phyloP scores from a whole-genome alignment of 2,113 vertebrate species.

The Psammodynastes pulverulentus region DNA sequence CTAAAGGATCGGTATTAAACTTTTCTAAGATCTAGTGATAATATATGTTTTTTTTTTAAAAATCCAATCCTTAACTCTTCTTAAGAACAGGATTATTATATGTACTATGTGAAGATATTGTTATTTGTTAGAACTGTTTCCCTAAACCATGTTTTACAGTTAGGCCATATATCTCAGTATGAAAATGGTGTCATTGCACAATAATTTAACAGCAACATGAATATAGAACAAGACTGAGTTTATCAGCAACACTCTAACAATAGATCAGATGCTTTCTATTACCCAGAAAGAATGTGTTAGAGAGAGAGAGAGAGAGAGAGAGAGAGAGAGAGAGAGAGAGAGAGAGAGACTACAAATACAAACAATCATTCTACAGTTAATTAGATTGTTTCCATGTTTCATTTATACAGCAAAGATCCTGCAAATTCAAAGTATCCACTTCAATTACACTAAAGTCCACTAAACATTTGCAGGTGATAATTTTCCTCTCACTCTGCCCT shows the following conservation, averaged over 20 bases:
- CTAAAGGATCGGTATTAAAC: background rate
- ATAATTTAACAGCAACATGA: slow-evolving; percentile 50
- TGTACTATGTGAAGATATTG: slow-evolving; percentile 45
- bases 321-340: slow-evolving; percentile 43
- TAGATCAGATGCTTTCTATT: slow-evolving; percentile 59
- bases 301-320: slow-evolving; percentile 40
- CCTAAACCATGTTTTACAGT: slow-evolving; percentile 53
- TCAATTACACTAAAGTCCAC: slow-evolving; percentile 33
- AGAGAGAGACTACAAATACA: slow-evolving; percentile 39
- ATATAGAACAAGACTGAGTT: slow-evolving; percentile 40
- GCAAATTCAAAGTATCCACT: slow-evolving; percentile 62
- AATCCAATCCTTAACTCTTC: background rate
- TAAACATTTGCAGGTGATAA: slow-evolving; percentile 11
- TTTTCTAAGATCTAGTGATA: background rate
- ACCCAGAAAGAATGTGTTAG: slow-evolving; percentile 61
- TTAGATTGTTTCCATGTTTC: slow-evolving; percentile 70
- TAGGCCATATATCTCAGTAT: slow-evolving; percentile 49
- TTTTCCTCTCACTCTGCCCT: slow-evolving; percentile 9
- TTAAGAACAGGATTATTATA: slow-evolving; percentile 25
- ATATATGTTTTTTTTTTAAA: background rate
- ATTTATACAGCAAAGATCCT: slow-evolving; percentile 58
- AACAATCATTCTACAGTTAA: slow-evolving; percentile 67
- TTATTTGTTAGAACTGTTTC: slow-evolving; percentile 48
- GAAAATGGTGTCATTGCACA: slow-evolving; percentile 45
- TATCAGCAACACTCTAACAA: slow-evolving; percentile 42